A percentile compares a stretch with the other conserved stretches of the same genome.
phyloP scores from a whole-genome alignment of 2,113 vertebrate species.

The Paralichthys olivaceus region DNA sequence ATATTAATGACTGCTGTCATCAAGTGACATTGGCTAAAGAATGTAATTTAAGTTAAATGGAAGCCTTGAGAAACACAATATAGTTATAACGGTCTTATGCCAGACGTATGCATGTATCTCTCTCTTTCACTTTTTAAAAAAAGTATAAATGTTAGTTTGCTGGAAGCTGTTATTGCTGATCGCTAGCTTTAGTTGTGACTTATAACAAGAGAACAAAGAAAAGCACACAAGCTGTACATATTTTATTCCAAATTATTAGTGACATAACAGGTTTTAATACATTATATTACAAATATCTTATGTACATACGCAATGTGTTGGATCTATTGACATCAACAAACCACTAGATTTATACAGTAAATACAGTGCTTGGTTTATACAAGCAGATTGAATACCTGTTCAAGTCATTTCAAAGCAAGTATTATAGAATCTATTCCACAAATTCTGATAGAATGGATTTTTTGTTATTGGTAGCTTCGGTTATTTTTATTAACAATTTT shows the following conservation, averaged over 20 bases:
- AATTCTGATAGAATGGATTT: neutral
- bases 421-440: neutral
- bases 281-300: slow-evolving; percentile 84
- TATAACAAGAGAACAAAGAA: neutral
- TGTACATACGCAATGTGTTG: slow-evolving; percentile 79
- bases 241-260: slow-evolving; percentile 77
- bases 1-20: too few relatives aligned
- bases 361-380: slow-evolving; percentile 79
- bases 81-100: too few relatives aligned
- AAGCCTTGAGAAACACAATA: too few relatives aligned
- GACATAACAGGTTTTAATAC: slow-evolving; percentile 71
- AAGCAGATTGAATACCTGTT: slow-evolving; percentile 70
- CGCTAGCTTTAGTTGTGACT: neutral
- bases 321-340: slow-evolving; percentile 75
- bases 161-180: neutral
- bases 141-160: too few relatives aligned
- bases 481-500: slow-evolving; percentile 7
- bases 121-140: too few relatives aligned
- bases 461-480: neutral
- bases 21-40: too few relatives aligned
- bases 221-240: slow-evolving; percentile 67
- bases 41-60: too few relatives aligned
- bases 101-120: too few relatives aligned
- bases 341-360: slow-evolving; percentile 82
- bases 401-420: slow-evolving; percentile 55